Percentiles rank a stretch among this genome's conserved stretches.
Evolutionary conservation across 2,888 invertebrate genomes (phyloP).

Genomic region (Dasysyrphus albostriatus): DNA sequence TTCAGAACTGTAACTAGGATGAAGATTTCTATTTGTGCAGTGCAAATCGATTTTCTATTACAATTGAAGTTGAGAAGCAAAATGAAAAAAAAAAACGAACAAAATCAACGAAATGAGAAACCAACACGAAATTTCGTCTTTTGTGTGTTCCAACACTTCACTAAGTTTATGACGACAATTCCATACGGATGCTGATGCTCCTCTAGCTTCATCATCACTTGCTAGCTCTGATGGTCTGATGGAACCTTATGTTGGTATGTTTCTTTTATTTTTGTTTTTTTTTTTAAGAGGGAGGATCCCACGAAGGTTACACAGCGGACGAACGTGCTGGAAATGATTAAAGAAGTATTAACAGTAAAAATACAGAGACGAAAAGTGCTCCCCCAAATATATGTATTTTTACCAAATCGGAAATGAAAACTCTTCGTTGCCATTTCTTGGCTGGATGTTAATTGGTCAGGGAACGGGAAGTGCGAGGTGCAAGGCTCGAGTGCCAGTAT

Average conservation of each 20-base stretch:
- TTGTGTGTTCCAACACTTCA: slow-evolving; percentile 46
- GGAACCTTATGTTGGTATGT: not conserved
- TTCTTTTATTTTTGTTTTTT: not conserved
- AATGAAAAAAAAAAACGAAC: not conserved
- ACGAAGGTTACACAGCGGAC: slow-evolving; percentile 65
- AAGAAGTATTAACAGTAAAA: slow-evolving; percentile 67
- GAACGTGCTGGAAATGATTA: slow-evolving; percentile 75
- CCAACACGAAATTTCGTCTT: slow-evolving; percentile 22
- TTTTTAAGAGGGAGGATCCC: slow-evolving; percentile 30
- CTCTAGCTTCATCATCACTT: slow-evolving; percentile 2
- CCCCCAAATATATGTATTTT: slow-evolving; percentile 43
- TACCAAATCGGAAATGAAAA: slow-evolving; percentile 56
- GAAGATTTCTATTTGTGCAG: slow-evolving; percentile 59
- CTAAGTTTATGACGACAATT: slow-evolving; percentile 44
- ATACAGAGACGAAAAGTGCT: slow-evolving; percentile 53
- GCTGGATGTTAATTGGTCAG: slow-evolving; percentile 26
- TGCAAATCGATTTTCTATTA: slow-evolving; percentile 66
- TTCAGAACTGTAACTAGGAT: slow-evolving; percentile 28
- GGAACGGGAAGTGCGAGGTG: not conserved
- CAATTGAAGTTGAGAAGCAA: slow-evolving; percentile 44
- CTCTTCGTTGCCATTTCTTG: slow-evolving; percentile 47
- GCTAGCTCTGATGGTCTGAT: not conserved
- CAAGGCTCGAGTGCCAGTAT: not conserved
- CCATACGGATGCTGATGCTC: slow-evolving; percentile 17
- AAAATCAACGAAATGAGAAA: slow-evolving; percentile 25